These are phyloP conservation scores for Thymelicus lineola DNA, from an alignment of 2,888 invertebrate genomes.

Conservation along the genomic window DNA sequence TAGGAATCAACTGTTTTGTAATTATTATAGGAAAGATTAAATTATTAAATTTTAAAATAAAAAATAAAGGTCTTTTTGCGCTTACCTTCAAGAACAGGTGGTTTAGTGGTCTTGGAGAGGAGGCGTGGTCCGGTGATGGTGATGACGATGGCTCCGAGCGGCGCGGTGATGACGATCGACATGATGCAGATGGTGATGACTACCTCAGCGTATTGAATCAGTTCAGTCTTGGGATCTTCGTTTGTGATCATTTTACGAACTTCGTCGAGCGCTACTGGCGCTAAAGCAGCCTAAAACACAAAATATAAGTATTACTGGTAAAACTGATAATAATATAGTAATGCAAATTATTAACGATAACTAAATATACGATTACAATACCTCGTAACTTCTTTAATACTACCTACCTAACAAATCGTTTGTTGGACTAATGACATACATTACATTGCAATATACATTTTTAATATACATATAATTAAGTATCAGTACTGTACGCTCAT, in stretches of 20 bases:
- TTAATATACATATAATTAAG: too few species aligned
- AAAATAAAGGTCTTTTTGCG: background rate
- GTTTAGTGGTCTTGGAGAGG: conserved; percentile 91
- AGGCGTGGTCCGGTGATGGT: conserved; percentile 91
- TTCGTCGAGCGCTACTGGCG: conserved; percentile 90
- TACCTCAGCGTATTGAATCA: conserved; percentile 87
- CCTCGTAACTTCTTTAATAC: too few species aligned
- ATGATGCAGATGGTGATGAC: conserved; percentile 92
- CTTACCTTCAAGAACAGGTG: conserved; percentile 87
- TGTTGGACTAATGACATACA: too few species aligned
- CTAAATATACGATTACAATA: background rate
- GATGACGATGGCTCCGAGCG: conserved; percentile 93
- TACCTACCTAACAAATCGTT: too few species aligned
- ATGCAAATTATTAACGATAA: too few species aligned
- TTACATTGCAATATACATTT: too few species aligned
- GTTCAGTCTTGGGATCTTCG: conserved; percentile 67
- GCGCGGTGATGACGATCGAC: conserved; percentile 93
- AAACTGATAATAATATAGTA: too few species aligned
- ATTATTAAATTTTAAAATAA: too few species aligned
- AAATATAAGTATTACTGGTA: background rate
- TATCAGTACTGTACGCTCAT: too few species aligned
- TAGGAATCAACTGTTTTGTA: too few species aligned
- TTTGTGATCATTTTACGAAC: conserved; percentile 73
- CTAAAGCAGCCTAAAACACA: conserved; percentile 89
- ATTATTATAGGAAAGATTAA: too few species aligned